Evolutionary conservation across 2,113 vertebrate species (phyloP), one percentile per base, ranked within the genome.

Genomic region (Potamarius usumacintae): DNA sequence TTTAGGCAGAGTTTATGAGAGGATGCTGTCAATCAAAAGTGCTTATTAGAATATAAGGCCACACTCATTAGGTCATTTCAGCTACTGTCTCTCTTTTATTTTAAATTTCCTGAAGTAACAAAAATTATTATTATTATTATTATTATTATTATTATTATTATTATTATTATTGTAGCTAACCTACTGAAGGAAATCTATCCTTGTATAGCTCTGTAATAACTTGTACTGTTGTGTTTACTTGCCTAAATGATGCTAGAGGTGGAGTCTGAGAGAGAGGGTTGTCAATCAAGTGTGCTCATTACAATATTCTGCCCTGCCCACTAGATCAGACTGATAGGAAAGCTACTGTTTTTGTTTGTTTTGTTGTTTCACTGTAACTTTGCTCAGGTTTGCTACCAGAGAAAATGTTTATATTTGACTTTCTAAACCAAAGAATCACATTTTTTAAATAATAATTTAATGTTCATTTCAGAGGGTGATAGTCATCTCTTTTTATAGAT

Each of bases 401-500:
- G 50, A 53, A 25, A 12, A n/a, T 0, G 20, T 50, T 52, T 52
- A 50, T 25, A 25, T 77, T 25, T 22, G 52, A 52, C n/a, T 48
- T 74, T 7, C 42, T 50, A 10, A 52, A 25, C 9, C 20, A 53
- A 17, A 7, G 52, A 78, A 53, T 78, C 25, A 27, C 1, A 76
- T 62, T 50, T 82, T 67, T 83, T 78, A 55, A 27, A 53, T n/a
- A 50, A 76, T 76, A 78, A 78, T 58, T 34, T 30, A 80, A 55
- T 30, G 25, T 83, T 83, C 67, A 50, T n/a, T 67, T 52, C 3
- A 7, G 14, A n/a, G 62, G 14, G 20, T n/a, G 63, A 55, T 53
- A 18, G 12, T 30, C n/a, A 27, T 69, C 63, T 84, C 62, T 34
- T 67, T 67, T 63, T 71, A 84, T 55, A 84, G 82, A 84, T 84